Percentiles rank a stretch among this genome's conserved stretches.
These are phyloP conservation scores for Eupithecia subumbrata DNA, from an alignment of 2,888 invertebrate genomes.

Conservation along the genomic window DNA sequence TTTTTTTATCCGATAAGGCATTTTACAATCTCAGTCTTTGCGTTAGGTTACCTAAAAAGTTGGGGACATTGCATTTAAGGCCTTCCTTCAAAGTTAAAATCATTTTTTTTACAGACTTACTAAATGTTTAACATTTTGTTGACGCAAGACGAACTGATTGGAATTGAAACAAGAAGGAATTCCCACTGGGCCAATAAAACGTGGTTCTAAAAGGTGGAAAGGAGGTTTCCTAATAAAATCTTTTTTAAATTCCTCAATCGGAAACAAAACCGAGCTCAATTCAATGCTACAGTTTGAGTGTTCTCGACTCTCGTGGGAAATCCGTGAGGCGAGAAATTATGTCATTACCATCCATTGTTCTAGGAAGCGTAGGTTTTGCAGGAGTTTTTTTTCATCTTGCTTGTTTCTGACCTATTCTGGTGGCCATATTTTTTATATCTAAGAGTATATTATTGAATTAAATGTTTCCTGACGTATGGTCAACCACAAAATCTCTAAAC, in stretches of 20 bases:
- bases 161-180: background rate
- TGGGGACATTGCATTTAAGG: too few relatives aligned
- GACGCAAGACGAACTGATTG: background rate
- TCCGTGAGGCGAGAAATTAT: background rate
- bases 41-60: too few relatives aligned
- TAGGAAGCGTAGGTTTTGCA: background rate
- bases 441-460: background rate
- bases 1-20: too few relatives aligned
- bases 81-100: too few relatives aligned
- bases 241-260: background rate
- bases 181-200: background rate
- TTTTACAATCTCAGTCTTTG: too few relatives aligned
- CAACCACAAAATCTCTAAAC: too few relatives aligned
- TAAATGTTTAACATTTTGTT: too few relatives aligned
- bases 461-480: background rate
- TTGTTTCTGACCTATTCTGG: background rate
- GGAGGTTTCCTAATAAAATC: background rate
- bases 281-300: background rate
- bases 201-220: background rate
- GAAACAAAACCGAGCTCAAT: background rate
- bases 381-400: background rate
- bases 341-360: background rate
- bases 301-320: slow-evolving; percentile 4
- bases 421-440: too few relatives aligned
- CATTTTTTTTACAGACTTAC: too few relatives aligned